Conservation (phyloP, 2,888 invertebrate genomes). For the Heteropelma amictum region DNA sequence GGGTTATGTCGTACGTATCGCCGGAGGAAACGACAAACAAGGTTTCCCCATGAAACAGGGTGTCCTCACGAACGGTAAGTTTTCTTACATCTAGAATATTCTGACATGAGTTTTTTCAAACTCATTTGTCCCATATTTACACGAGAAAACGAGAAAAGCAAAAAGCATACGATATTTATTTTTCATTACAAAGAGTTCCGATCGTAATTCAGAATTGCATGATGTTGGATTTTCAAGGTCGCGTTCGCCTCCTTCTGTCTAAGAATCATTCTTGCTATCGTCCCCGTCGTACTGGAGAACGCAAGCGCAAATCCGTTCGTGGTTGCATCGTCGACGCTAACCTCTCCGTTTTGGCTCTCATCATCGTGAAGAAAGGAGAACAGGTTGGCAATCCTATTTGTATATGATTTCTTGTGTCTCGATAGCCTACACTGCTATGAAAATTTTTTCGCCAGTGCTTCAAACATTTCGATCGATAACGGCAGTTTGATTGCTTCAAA, state of each 20-base stretch:
- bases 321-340: constrained; percentile 99
- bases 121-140: constrained; percentile 67
- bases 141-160: constrained; percentile 82
- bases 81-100: too few species aligned
- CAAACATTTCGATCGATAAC: too few species aligned
- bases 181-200: background rate
- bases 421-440: too few species aligned
- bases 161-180: background rate
- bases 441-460: too few species aligned
- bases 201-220: background rate
- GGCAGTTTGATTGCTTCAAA: too few species aligned
- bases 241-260: constrained; percentile 95
- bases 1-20: constrained; percentile 96
- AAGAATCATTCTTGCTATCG: constrained; percentile 98
- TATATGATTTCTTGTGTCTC: too few species aligned
- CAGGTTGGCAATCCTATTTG: constrained; percentile 81
- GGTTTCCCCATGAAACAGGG: constrained; percentile 99
- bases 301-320: constrained; percentile 98
- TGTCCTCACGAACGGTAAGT: constrained; percentile 93
- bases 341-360: constrained; percentile 94
- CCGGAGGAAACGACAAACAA: constrained; percentile 99
- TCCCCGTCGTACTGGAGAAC: constrained; percentile 96
- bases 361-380: constrained; percentile 97
- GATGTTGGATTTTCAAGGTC: constrained; percentile 85
- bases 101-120: background rate